Evolutionary conservation across 2,797 vertebrate species (phyloP).

Genomic region (Onychomys leucogaster): DNA sequence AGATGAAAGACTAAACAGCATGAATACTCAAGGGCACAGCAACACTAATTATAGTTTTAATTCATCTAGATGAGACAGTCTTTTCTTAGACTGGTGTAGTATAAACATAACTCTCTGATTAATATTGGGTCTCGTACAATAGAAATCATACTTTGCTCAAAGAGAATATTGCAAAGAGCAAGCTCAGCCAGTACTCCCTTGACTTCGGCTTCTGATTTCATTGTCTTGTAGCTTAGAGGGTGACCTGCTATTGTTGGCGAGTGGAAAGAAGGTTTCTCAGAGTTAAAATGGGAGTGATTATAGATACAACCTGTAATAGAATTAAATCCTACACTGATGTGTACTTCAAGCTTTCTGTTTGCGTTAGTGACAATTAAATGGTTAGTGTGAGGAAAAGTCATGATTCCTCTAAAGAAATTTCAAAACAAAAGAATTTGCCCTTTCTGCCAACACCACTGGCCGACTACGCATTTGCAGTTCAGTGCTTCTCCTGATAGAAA

Average conservation of each 20-base stretch:
- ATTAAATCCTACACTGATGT: not conserved
- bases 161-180: not conserved
- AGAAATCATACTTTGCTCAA: not conserved
- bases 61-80: slow-evolving; percentile 25
- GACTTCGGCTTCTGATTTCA: not conserved
- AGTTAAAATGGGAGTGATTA: not conserved
- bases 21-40: slow-evolving; percentile 18
- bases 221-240: not conserved
- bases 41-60: slow-evolving; percentile 9
- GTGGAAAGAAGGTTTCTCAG: slow-evolving; percentile 15
- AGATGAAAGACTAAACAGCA: slow-evolving; percentile 33
- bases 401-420: slow-evolving; percentile 21
- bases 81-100: not conserved
- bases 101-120: not conserved
- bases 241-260: slow-evolving; percentile 19
- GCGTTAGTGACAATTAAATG: not conserved
- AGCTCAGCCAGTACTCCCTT: not conserved
- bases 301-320: not conserved
- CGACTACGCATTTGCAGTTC: not conserved
- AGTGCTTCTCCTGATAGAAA: not conserved
- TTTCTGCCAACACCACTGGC: not conserved
- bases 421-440: not conserved
- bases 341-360: not conserved
- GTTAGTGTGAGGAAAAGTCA: not conserved
- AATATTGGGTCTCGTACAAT: not conserved